Base-by-base conservation (phyloP, 1,140 invertebrate species). In the Drosophila arawakana region DNA sequence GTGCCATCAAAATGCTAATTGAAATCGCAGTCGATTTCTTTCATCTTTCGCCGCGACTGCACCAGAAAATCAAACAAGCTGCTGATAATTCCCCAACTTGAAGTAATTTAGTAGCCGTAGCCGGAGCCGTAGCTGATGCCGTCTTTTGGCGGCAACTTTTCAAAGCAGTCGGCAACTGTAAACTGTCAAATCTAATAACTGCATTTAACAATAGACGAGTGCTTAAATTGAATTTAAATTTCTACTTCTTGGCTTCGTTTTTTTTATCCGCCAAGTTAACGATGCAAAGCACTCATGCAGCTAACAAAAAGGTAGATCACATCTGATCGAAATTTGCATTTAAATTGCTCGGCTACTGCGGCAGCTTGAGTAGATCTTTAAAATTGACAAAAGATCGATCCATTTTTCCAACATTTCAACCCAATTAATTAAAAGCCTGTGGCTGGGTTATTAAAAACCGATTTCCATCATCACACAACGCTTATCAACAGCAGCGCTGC, bases 111-210 rank as follows among this genome's bases (percentile, higher is more conserved):
- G 81, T 85, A 81, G 70, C 82, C 63, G 52, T 47, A 49, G 35
- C 50, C 49, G 18, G 25, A 25, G 47, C 7, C 13, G n/a, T 5
- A 8, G 35, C 9, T 13, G 35, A 18, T 8, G 44, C 46, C 2
- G 34, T 34, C 30, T 15, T 2, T 25, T 50, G 34, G 65, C 84
- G 76, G 80, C 70, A 13, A 8, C 15, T 46, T 74, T 59, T 80
- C 80, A 89, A 88, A 89, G 78, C 69, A 15, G 73, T 58, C 77
- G 83, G 30, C 71, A 73, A 73, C 72, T 74, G 77, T 84, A 89
- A 88, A 81, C 83, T 88, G 83, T 88, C 83, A 88, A 89, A 88
- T 88, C 88, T 88, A 88, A 88, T 88, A 88, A 88, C 83, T 88
- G 85, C 78, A 78, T 88, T 77, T 71, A 78, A 89, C 84, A 89